These are phyloP conservation scores for Protodeltote pygarga DNA, from an alignment of 2,888 invertebrate species.

Conservation along the genomic window DNA sequence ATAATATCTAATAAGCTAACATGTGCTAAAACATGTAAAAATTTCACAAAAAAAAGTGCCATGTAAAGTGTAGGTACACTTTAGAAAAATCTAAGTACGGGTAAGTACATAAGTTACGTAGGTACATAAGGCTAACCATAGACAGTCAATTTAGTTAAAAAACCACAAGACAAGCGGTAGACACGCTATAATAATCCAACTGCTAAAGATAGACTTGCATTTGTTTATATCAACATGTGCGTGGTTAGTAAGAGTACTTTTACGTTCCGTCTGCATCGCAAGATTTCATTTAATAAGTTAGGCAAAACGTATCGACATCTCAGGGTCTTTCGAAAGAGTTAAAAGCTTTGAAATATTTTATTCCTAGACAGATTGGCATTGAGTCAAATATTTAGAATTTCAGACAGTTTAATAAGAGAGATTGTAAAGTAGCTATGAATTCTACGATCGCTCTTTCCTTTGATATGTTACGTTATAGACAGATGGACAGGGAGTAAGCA, in stretches of 20 bases:
- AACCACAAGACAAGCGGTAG: no score
- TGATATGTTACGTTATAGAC: conserved; percentile 1
- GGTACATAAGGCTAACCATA: no score
- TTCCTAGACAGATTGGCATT: conserved; percentile 22
- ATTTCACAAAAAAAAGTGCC: no score
- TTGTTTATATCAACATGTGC: conserved; percentile 11
- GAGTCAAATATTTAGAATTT: conserved; percentile 22
- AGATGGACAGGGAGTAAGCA: no score
- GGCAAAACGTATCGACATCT: conserved; percentile 8
- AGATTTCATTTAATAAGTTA: conserved; percentile 3
- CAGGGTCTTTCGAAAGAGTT: conserved; percentile 12
- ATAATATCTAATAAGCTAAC: no score
- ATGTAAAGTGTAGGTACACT: no score
- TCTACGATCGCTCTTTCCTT: not conserved
- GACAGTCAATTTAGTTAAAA: no score
- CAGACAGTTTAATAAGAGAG: conserved; percentile 3
- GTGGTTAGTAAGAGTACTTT: conserved; percentile 16
- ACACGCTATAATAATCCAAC: no score
- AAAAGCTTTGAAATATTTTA: conserved; percentile 3
- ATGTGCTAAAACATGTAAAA: no score
- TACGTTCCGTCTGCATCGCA: conserved; percentile 7
- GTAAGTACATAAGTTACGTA: no score
- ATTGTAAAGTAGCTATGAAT: conserved; percentile 13
- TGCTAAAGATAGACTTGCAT: conserved; percentile 22
- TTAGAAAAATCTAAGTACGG: no score